Percentiles rank a stretch among this genome's conserved stretches.
These are phyloP conservation scores for Macrostomum lignano DNA, from an alignment of 1,140 invertebrate species.

Conservation along the genomic window DNA sequence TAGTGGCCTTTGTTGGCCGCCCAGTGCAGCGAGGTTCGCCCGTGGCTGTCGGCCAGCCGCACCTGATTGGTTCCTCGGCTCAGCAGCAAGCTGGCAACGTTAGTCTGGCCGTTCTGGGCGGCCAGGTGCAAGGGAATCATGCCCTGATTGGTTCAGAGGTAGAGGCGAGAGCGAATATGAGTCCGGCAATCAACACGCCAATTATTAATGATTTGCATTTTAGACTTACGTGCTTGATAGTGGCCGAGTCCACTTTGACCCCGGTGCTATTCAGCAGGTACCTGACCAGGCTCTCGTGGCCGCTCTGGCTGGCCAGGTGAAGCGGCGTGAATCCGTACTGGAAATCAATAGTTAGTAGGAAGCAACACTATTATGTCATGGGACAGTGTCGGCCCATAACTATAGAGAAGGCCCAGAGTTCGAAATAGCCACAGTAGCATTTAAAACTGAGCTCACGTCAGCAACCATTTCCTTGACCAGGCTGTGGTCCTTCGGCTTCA, in stretches of 20 bases:
- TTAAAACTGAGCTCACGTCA: too few relatives aligned
- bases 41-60: conserved; percentile 64
- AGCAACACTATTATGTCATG: too few relatives aligned
- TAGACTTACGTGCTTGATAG: conserved; percentile 47
- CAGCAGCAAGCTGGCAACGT: not conserved
- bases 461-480: too few relatives aligned
- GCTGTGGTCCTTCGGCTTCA: conserved; percentile 44
- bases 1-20: conserved; percentile 77
- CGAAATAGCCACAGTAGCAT: too few relatives aligned
- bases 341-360: too few relatives aligned
- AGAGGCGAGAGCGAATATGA: not conserved
- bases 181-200: too few relatives aligned
- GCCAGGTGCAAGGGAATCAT: conserved; percentile 76
- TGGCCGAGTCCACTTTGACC: conserved; percentile 73
- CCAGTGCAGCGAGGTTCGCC: conserved; percentile 79
- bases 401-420: too few relatives aligned
- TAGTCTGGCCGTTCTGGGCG: conserved; percentile 58
- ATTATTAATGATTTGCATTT: too few relatives aligned
- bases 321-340: conserved; percentile 73
- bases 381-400: too few relatives aligned
- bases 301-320: conserved; percentile 48
- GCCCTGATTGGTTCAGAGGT: conserved; percentile 32
- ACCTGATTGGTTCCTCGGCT: conserved; percentile 58
- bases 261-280: conserved; percentile 75
- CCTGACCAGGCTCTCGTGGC: conserved; percentile 20